These are phyloP conservation scores for Mormyrus iriodes DNA, from an alignment of 2,113 vertebrate species.

Conservation along the genomic window DNA sequence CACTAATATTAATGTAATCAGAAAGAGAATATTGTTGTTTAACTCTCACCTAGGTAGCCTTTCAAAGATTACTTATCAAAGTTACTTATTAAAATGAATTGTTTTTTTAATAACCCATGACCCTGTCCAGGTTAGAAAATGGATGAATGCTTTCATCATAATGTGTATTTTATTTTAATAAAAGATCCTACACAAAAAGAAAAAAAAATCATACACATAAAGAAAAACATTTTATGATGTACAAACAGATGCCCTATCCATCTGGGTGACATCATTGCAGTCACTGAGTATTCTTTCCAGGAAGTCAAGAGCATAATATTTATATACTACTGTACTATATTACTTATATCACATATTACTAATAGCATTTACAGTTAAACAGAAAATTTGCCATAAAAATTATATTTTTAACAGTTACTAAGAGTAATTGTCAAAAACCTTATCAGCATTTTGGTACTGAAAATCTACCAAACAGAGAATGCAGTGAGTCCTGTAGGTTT, in stretches of 20 bases:
- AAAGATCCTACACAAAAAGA: neutral
- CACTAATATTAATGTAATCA: neutral
- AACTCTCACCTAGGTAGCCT: neutral
- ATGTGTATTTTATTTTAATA: neutral
- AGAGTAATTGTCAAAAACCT: neutral
- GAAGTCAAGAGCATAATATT: neutral
- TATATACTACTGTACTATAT: neutral
- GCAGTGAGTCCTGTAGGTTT: neutral
- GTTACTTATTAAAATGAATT: neutral
- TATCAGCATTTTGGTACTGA: neutral
- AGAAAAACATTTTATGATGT: neutral
- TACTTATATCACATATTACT: neutral
- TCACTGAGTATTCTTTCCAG: neutral
- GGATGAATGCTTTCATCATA: neutral
- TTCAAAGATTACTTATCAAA: neutral
- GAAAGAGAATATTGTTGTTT: neutral
- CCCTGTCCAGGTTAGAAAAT: neutral
- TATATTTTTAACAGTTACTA: neutral
- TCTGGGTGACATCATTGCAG: neutral
- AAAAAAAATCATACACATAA: neutral
- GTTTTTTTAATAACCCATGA: neutral
- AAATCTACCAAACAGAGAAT: neutral
- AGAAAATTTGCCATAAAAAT: neutral
- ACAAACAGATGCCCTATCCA: neutral
- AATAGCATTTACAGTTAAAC: neutral